Base-by-base conservation (phyloP, 2,797 vertebrate genomes). In the Cyclopterus lumpus region DNA sequence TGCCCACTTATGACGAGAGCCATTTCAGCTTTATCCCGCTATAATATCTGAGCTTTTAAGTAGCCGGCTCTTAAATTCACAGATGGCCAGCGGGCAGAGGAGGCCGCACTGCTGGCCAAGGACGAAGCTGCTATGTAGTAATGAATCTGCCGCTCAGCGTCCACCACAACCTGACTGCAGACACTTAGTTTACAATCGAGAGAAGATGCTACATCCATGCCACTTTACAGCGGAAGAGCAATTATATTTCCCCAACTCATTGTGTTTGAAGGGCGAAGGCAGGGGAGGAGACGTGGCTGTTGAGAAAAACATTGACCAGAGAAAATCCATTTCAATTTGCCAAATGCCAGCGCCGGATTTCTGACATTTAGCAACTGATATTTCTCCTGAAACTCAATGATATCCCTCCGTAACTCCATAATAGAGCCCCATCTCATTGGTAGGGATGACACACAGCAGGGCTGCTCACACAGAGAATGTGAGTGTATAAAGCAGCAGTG, bases 281-380 rank as follows among this genome's bases (percentile, higher is more conserved):
- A 66, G 64, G 15, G 63, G 30, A 20, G 79, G 66, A 61, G 58
- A 65, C 64, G 71, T 70, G 58, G 66, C 83, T 81, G 75, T 30
- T 73, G 67, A 80, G 81, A 72, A 83, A 89, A 85, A 85, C 70
- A 91, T 81, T 58, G 67, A 92, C 80, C 83, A 63, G 57, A 81
- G 78, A 88, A 91, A 92, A 92, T 92, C 87, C 63, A 92, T 91
- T 92, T 91, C 87, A 87, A 91, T 93, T 91, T 91, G 58, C 82
- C 85, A 89, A 92, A 92, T 89, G 89, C 83, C 85, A 84, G 73
- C 3, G 62, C 79, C 80, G 88, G 86, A 93, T 92, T 89, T 88
- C 87, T 91, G 91, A 92, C 92, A 92, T 91, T 92, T 90, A 91
- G 82, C 80, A 79, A 89, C 83, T 81, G 83, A 86, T 91, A 89